Percentiles rank a stretch among this genome's conserved stretches.
Conservation (phyloP, 1,140 invertebrate genomes). For the Capitella teleta region DNA sequence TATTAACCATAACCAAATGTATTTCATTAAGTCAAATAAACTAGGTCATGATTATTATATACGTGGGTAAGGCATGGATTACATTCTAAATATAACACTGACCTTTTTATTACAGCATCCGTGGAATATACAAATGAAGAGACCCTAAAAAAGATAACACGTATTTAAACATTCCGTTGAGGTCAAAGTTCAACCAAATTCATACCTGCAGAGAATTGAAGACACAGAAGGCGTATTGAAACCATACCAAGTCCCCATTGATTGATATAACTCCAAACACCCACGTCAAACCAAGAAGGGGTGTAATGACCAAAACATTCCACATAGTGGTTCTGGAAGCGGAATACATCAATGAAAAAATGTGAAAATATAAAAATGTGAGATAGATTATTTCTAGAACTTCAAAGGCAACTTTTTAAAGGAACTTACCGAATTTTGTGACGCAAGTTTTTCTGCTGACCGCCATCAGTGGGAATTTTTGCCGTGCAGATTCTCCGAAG, state of each 20-base stretch:
- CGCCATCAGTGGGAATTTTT: conserved; percentile 1
- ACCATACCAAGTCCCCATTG: conserved; percentile 6
- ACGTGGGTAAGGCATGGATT: too few relatives aligned
- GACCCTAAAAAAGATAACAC: too few relatives aligned
- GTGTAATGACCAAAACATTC: conserved; percentile 8
- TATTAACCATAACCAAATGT: too few relatives aligned
- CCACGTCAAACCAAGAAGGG: conserved; percentile 13
- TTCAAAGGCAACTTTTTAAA: neutral
- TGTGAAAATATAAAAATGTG: neutral
- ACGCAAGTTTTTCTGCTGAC: neutral
- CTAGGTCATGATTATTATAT: too few relatives aligned
- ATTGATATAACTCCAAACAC: conserved; percentile 13
- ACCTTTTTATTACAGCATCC: too few relatives aligned
- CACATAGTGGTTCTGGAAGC: conserved; percentile 5
- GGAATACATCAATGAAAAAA: neutral
- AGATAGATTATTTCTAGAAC: neutral
- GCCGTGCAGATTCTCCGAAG: neutral
- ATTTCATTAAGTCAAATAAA: too few relatives aligned
- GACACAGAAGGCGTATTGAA: conserved; percentile 12
- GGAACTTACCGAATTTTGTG: neutral
- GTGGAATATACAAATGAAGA: too few relatives aligned
- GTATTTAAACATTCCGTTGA: too few relatives aligned
- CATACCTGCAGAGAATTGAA: conserved; percentile 13
- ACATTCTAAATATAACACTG: too few relatives aligned
- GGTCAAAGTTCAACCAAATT: too few relatives aligned